phyloP scores from a whole-genome alignment of 2,113 vertebrate genomes.

The Grammomys dolichurus region DNA sequence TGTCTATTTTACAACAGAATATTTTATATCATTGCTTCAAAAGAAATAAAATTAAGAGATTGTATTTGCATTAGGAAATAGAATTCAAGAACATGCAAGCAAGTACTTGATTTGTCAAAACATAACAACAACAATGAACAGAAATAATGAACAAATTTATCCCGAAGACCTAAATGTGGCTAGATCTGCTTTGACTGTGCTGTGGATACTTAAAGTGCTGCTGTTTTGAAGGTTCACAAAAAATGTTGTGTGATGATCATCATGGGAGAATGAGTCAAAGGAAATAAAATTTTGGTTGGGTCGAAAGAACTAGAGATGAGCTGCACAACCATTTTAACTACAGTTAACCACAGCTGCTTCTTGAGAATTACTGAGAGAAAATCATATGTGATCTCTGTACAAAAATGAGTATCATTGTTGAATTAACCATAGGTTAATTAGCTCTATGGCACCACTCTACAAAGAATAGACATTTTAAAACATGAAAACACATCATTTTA shows the following conservation, averaged over 20 bases:
- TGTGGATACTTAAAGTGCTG: background rate
- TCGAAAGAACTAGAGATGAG: background rate
- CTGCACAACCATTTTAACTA: background rate
- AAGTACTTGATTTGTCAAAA: constrained; percentile 23
- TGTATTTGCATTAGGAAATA: background rate
- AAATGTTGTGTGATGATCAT: background rate
- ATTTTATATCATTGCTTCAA: background rate
- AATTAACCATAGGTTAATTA: background rate
- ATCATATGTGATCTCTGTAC: background rate
- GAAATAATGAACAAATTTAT: background rate
- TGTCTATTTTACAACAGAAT: background rate
- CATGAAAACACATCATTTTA: background rate
- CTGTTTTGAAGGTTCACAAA: background rate
- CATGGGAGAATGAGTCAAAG: background rate
- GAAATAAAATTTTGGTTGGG: background rate
- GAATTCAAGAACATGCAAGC: background rate
- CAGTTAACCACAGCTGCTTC: background rate
- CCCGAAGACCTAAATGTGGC: background rate
- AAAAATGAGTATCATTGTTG: background rate
- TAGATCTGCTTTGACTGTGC: background rate
- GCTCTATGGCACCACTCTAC: background rate
- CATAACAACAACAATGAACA: background rate
- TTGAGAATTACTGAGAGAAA: background rate
- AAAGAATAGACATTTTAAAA: background rate
- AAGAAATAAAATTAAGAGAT: background rate